phyloP scores from a whole-genome alignment of 2,888 invertebrate species.

The Cheilosia scutellata region DNA sequence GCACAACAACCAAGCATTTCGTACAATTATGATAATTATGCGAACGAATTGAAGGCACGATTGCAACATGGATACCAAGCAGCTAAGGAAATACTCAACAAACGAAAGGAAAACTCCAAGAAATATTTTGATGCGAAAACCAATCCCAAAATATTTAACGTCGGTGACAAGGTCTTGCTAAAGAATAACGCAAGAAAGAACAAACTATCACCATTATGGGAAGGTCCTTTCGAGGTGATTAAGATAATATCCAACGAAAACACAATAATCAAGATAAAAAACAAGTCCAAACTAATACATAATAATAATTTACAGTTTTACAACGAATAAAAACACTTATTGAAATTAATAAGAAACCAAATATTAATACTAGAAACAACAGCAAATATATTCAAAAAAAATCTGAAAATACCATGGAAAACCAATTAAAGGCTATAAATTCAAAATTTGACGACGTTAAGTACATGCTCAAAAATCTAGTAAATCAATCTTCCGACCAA shows the following conservation, averaged over 20 bases:
- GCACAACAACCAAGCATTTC: neutral
- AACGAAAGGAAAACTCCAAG: neutral
- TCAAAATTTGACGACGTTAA: neutral
- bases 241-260: constrained; percentile 1
- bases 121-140: neutral
- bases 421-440: neutral
- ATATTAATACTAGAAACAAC: neutral
- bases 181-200: neutral
- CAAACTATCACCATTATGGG: constrained; percentile 1
- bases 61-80: constrained; percentile 11
- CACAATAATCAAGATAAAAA: neutral
- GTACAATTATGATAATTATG: constrained; percentile 7
- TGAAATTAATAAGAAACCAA: no score
- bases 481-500: neutral
- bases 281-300: constrained; percentile 7
- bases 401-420: neutral
- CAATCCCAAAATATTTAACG: neutral
- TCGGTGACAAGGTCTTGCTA: neutral
- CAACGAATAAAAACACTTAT: neutral
- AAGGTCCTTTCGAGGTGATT: neutral
- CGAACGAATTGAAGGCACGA: neutral
- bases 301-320: neutral
- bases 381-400: neutral
- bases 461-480: neutral
- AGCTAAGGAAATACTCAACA: neutral